Base-by-base conservation (phyloP, 2,113 vertebrate genomes). In the Equus quagga region DNA sequence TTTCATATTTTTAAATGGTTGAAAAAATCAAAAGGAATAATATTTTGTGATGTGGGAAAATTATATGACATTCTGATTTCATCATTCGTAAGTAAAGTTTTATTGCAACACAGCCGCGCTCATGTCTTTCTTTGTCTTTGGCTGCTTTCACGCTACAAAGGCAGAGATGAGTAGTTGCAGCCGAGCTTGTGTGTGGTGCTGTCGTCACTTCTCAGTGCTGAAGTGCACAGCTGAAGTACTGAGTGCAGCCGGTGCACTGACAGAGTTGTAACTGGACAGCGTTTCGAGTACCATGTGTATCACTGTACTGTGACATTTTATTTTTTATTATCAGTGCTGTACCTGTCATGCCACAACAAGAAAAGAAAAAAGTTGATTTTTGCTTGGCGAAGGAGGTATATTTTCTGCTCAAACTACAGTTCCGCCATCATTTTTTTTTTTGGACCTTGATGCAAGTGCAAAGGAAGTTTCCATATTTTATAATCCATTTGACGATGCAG, bases 1-100 rank as follows among this genome's bases (percentile, higher is more conserved):
- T 41, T 86, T 90, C 65, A 33, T 5, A 6, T 81, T 88, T 94
- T 93, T 92, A 36, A 84, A 62, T 58, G 46, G 64, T 84, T 89
- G 58, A 19, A 64, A 44, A 79, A 69, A 31, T 33, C 2, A n/a
- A 91, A 89, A 58, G 3, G 19, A 85, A 58, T 78, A 72, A 33
- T 15, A 62, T 72, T 70, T 84, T 92, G 26, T 91, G 17, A 89
- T 58, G 51, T 0, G 8, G 51, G 79, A 65, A 89, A 51, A 89
- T 73, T 23, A 19, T 44, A 19, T 49, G 54, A 64, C 13, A 69
- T 76, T 89, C 41, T 36, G 31, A 87, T 49, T 23, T 89, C 28
- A 36, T 65, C 12, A 3, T 62, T 92, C n/a, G 21, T 75, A 17
- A 49, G 13, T 65, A 17, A 84, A 56, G 44, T 80, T 75, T 80